Evolutionary conservation across 1,140 invertebrate genomes (phyloP).

Genomic region (Macrobrachium nipponense): DNA sequence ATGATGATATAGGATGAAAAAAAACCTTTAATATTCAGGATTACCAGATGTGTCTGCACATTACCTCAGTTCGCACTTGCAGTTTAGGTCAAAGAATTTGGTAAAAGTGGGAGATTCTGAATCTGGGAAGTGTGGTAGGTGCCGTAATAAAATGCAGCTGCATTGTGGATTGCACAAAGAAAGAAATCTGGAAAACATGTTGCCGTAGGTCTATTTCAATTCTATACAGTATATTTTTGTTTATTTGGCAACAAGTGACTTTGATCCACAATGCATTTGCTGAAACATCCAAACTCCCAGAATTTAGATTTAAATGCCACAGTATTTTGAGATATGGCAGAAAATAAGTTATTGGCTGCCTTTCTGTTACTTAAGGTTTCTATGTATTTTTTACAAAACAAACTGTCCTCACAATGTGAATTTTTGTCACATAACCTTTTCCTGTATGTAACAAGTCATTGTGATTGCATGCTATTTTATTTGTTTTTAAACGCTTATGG

Average conservation of each 20-base stretch:
- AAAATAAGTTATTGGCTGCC: conserved; percentile 11
- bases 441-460: no score
- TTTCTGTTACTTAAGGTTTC: conserved; percentile 8
- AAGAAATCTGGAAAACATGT: neutral
- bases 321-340: conserved; percentile 31
- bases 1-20: conserved; percentile 45
- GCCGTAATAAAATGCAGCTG: conserved; percentile 24
- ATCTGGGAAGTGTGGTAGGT: conserved; percentile 26
- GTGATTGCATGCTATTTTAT: no score
- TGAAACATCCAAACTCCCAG: neutral
- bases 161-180: conserved; percentile 33
- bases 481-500: no score
- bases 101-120: conserved; percentile 34
- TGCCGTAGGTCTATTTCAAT: conserved; percentile 19
- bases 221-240: conserved; percentile 23
- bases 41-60: conserved; percentile 40
- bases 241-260: conserved; percentile 28
- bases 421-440: no score
- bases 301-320: conserved; percentile 10
- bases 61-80: conserved; percentile 59
- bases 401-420: no score
- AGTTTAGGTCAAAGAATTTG: conserved; percentile 45
- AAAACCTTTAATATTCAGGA: conserved; percentile 51
- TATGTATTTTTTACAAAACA: no score
- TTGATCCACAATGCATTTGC: conserved; percentile 47